phyloP scores from a whole-genome alignment of 2,113 vertebrate genomes.

The Elephantulus edwardii region DNA sequence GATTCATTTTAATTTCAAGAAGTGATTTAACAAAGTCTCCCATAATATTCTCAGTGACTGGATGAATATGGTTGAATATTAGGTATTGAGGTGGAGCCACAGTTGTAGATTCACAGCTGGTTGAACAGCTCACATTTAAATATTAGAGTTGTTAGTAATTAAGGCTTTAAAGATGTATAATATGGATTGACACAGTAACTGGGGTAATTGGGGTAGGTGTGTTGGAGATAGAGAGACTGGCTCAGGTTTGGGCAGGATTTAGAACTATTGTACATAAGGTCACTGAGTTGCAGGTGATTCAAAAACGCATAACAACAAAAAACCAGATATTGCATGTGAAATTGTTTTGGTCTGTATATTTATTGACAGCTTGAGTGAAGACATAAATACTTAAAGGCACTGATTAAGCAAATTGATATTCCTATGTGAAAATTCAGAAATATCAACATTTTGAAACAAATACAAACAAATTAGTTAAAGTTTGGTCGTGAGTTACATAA shows the following conservation, averaged over 20 bases:
- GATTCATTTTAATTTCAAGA: background rate
- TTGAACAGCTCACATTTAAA: background rate
- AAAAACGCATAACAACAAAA: too few species aligned
- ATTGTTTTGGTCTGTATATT: background rate
- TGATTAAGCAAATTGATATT: background rate
- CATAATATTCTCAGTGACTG: background rate
- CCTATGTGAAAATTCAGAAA: background rate
- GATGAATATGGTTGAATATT: background rate
- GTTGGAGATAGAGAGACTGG: too few species aligned
- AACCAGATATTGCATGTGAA: background rate
- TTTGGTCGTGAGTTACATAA: conserved; percentile 7
- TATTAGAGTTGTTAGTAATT: background rate
- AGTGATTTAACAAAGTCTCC: background rate
- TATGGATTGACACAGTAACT: too few species aligned
- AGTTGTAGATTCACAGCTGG: background rate
- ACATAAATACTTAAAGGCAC: background rate
- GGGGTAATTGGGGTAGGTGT: too few species aligned
- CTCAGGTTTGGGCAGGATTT: too few species aligned
- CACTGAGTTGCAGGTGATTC: too few species aligned
- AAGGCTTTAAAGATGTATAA: background rate
- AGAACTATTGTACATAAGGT: too few species aligned
- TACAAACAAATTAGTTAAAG: background rate
- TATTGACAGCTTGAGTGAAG: background rate
- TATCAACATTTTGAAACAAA: conserved; percentile 2
- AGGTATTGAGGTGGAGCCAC: background rate